Conservation (phyloP, 2,113 vertebrate genomes). For the Fregetta grallaria region DNA sequence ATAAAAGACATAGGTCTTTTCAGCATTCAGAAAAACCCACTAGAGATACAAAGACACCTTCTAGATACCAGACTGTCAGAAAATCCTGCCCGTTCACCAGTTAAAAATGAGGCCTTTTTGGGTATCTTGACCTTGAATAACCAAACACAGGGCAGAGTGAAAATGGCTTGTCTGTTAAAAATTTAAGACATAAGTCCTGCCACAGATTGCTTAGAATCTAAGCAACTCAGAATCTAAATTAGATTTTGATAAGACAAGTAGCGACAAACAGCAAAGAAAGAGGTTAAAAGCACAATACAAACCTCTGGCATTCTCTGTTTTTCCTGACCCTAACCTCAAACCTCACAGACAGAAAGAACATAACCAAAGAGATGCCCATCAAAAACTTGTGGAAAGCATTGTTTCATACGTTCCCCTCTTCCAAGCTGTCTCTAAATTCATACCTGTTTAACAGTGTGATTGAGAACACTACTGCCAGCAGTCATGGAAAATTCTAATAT, state of each 20-base stretch:
- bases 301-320: background rate
- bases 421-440: background rate
- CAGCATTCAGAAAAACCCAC: background rate
- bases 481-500: background rate
- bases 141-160: background rate
- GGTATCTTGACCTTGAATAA: background rate
- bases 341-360: background rate
- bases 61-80: background rate
- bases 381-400: background rate
- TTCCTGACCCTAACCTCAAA: background rate
- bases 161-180: background rate
- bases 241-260: background rate
- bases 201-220: background rate
- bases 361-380: background rate
- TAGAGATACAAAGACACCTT: background rate
- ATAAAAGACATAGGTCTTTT: background rate
- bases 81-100: background rate
- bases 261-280: background rate
- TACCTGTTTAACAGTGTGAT: background rate
- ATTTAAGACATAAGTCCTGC: background rate
- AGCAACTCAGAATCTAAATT: background rate
- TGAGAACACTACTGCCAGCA: background rate
- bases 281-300: background rate
- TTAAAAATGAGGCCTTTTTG: background rate
- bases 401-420: background rate